phyloP scores from a whole-genome alignment of 2,113 vertebrate species.

The Pagrus major region DNA sequence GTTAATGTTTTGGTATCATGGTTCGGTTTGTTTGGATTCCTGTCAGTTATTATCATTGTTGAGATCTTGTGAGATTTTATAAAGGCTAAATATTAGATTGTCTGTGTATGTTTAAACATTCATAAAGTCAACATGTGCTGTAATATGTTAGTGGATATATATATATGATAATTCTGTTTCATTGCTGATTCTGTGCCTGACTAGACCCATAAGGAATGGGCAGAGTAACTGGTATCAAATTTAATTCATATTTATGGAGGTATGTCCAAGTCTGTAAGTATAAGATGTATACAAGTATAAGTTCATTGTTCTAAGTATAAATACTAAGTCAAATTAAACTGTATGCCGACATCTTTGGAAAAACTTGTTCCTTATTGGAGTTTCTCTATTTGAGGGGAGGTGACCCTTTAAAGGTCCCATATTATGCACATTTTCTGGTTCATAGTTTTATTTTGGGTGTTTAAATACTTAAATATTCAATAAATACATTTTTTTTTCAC shows the following conservation, averaged over 20 bases:
- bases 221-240: no score
- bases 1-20: neutral
- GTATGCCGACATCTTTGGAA: no score
- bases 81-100: constrained; percentile 1
- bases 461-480: no score
- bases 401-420: neutral
- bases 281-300: neutral
- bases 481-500: no score
- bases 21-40: neutral
- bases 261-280: no score
- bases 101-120: constrained; percentile 20
- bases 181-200: constrained; percentile 5
- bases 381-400: neutral
- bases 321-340: no score
- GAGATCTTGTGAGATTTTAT: neutral
- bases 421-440: no score
- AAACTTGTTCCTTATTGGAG: neutral
- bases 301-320: no score
- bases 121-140: constrained; percentile 10
- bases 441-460: no score
- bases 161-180: neutral
- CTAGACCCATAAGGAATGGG: neutral
- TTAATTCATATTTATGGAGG: neutral
- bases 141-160: neutral
- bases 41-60: neutral